Evolutionary conservation across 2,113 vertebrate species (phyloP), one percentile per base, ranked within the genome.

Genomic region (Aegotheles bennettii): DNA sequence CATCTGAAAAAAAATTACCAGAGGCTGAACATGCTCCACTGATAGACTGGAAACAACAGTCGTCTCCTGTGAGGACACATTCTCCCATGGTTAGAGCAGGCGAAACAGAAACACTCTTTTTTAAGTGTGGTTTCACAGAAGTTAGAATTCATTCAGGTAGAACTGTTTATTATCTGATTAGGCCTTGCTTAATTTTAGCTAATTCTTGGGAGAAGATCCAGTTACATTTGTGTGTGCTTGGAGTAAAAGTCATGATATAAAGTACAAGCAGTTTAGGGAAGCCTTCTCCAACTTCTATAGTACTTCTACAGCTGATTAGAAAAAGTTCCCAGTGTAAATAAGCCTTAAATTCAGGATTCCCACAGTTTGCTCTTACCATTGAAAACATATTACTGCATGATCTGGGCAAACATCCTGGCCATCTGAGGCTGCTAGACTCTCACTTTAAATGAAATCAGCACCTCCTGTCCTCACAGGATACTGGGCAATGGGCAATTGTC

Each of bases 1-100:
- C 0, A 0, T 45, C 18, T 43, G 13, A 70, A 77, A 67, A 59
- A 33, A 70, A 25, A 43, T 21, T 0, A 43, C 3, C 45, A 86
- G 40, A 38, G 12, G 29, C 67, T 63, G 35, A 89, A 67, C 47
- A 65, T 1, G 0, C 7, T 81, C 28, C 42, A 6, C 1, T 45
- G 45, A 76, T 79, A 76, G 80, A 84, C 51, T 76, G 12, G 36
- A 90, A 90, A 19, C 24, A 95, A 29, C 35, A 50, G 18, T 67
- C 42, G 17, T 86, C 10, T 33, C 45, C 76, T 70, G 6, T 23
- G 42, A 85, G 75, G 42, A 74, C 45, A 73, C 10, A 18, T 42
- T 65, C 10, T 70, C 5, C 24, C 63, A 26, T 53, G 43, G 51
- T 35, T 5, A 28, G 29, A 85, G 35, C 7, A 91, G n/a, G 18